Evolutionary conservation across 2,888 invertebrate species (phyloP).

Genomic region (Oegoconia quadripuncta): DNA sequence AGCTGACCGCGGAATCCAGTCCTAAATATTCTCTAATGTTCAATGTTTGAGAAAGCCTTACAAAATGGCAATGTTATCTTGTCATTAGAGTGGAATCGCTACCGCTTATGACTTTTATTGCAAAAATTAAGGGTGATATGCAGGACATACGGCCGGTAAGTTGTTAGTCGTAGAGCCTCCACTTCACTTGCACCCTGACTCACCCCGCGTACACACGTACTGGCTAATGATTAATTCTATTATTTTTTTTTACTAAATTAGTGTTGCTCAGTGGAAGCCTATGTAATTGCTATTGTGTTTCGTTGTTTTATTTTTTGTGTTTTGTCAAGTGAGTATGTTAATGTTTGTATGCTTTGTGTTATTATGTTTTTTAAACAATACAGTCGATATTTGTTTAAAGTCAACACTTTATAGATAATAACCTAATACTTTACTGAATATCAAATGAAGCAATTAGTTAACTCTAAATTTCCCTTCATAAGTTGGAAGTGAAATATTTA

Average conservation of each 20-base stretch:
- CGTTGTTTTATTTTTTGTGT: slow-evolving; percentile 20
- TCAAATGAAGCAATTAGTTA: too few relatives aligned
- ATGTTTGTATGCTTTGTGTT: slow-evolving; percentile 9
- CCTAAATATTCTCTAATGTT: too few relatives aligned
- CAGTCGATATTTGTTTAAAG: too few relatives aligned
- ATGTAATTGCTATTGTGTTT: slow-evolving; percentile 12
- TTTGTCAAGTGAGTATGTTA: slow-evolving; percentile 26
- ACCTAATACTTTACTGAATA: too few relatives aligned
- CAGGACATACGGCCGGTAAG: slow-evolving; percentile 31
- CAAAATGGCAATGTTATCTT: too few relatives aligned
- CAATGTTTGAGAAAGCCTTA: too few relatives aligned
- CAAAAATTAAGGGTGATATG: slow-evolving; percentile 45
- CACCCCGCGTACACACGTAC: slow-evolving; percentile 46
- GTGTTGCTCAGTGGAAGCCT: neutral
- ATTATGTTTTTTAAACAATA: too few relatives aligned
- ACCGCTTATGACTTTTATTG: slow-evolving; percentile 37
- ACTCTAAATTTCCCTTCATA: too few relatives aligned
- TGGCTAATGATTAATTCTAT: slow-evolving; percentile 13
- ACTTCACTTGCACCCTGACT: slow-evolving; percentile 52
- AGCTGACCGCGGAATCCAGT: too few relatives aligned
- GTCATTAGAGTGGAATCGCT: too few relatives aligned
- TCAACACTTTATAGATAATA: too few relatives aligned
- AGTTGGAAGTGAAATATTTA: too few relatives aligned
- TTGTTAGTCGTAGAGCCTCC: slow-evolving; percentile 40
- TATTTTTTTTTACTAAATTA: slow-evolving; percentile 14